Percentiles rank a stretch among this genome's conserved stretches.
Conservation (phyloP, 2,888 invertebrate genomes). For the Drosophila infuscata region DNA sequence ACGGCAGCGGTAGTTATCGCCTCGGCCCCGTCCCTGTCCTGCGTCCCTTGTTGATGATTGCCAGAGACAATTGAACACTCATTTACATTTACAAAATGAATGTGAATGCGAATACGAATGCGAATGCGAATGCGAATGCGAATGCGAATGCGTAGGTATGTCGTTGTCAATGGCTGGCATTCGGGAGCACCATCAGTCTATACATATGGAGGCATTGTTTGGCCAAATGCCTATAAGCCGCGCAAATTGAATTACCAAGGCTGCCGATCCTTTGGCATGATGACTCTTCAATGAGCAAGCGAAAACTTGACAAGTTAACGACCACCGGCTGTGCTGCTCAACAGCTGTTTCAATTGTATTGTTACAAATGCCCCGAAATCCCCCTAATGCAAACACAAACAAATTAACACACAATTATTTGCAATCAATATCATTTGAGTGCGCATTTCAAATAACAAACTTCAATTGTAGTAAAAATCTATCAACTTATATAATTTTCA, state of each 20-base stretch:
- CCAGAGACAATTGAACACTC: slow-evolving; percentile 63
- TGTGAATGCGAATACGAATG: slow-evolving; percentile 5
- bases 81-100: slow-evolving; percentile 63
- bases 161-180: slow-evolving; percentile 32
- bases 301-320: slow-evolving; percentile 33
- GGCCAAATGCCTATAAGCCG: slow-evolving; percentile 58
- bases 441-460: background rate
- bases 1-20: slow-evolving; percentile 21
- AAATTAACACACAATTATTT: slow-evolving; percentile 45
- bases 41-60: slow-evolving; percentile 31
- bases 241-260: slow-evolving; percentile 63
- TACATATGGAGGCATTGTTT: slow-evolving; percentile 52
- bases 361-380: slow-evolving; percentile 39
- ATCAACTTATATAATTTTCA: background rate
- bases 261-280: slow-evolving; percentile 38
- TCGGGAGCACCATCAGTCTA: slow-evolving; percentile 23
- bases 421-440: slow-evolving; percentile 11
- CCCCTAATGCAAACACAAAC: slow-evolving; percentile 34
- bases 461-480: background rate
- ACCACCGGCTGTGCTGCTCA: slow-evolving; percentile 4
- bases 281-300: slow-evolving; percentile 47
- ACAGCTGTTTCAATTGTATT: slow-evolving; percentile 36
- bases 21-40: slow-evolving; percentile 9
- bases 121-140: background rate
- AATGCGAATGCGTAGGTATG: slow-evolving; percentile 33